These are phyloP conservation scores for Chrysemys picta DNA, from an alignment of 2,113 vertebrate species.

Conservation along the genomic window DNA sequence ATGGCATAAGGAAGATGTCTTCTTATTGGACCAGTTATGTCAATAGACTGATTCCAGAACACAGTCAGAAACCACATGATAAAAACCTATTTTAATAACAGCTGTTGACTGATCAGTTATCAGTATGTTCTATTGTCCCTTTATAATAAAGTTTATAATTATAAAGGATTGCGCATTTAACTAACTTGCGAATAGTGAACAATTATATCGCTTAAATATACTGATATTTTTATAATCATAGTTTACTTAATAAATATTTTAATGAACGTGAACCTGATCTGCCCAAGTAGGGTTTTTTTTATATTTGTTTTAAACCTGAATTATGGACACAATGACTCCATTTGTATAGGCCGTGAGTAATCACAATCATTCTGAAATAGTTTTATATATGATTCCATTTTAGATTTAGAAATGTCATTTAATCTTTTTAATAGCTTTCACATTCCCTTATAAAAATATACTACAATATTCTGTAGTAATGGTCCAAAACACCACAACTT, in stretches of 20 bases:
- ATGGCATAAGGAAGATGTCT: conserved; percentile 36
- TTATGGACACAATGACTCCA: not conserved
- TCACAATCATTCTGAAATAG: not conserved
- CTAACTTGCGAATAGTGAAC: conserved; percentile 15
- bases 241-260: conserved; percentile 2
- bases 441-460: not conserved
- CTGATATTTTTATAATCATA: conserved; percentile 51
- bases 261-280: not conserved
- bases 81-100: conserved; percentile 23
- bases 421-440: conserved; percentile 10
- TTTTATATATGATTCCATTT: not conserved
- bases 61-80: not conserved
- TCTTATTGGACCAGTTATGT: conserved; percentile 15
- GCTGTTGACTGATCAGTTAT: conserved; percentile 34
- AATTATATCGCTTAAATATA: conserved; percentile 9
- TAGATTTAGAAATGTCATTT: not conserved
- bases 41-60: conserved; percentile 33
- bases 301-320: not conserved
- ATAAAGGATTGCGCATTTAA: conserved; percentile 27
- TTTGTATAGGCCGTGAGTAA: not conserved
- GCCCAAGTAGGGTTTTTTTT: not conserved
- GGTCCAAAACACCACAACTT: not conserved
- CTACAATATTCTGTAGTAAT: not conserved
- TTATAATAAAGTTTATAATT: conserved; percentile 19
- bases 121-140: conserved; percentile 37